Evolutionary conservation across 1,140 invertebrate species (phyloP), one percentile per base, ranked within the genome.

Genomic region (Drosophila obscura): DNA sequence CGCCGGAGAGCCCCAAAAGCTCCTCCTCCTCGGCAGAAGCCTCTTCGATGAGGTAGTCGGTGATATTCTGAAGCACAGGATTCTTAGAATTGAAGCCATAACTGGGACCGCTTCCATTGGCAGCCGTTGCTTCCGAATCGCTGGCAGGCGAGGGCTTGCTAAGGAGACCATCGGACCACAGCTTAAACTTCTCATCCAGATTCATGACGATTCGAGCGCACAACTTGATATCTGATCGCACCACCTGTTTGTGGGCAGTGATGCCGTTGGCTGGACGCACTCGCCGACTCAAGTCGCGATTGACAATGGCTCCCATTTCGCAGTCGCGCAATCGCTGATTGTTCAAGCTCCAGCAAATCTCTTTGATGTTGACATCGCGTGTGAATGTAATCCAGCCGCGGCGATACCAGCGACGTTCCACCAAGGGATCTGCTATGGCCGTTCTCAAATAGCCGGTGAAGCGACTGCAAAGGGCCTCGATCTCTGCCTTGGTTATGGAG

Each of bases 311-410:
- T 5, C 97, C 97, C 79, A 99, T 93, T 94, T 99, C 97, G 93
- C 96, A 96, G 92, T 99, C 96, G 96, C 98, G 45, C 22, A 92
- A 69, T 15, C 91, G 79, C 67, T 99, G 98, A 82, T 98, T 99
- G 90, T 99, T 99, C 8, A 99, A 94, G 92, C 97, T 98, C 98
- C 98, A 99, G 92, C 99, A 99, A 64, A 99, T 99, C 92, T 99
- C 98, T 92, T 99, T 99, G 66, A 99, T 99, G 91, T 99, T 99
- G 6, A 99, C 98, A 90, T 98, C 96, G 43, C 97, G 93, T 78
- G 98, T 96, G 92, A 99, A 99, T 1, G 99, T 99, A 4, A 99
- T 98, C 99, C 99, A 99, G 45, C 98, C 99, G 51, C 98, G 94
- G 24, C 99, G 94, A 92, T 98, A 97, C 96, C 98, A 99, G 43